phyloP scores from a whole-genome alignment of 2,113 vertebrate species.

The Camelus dromedarius region DNA sequence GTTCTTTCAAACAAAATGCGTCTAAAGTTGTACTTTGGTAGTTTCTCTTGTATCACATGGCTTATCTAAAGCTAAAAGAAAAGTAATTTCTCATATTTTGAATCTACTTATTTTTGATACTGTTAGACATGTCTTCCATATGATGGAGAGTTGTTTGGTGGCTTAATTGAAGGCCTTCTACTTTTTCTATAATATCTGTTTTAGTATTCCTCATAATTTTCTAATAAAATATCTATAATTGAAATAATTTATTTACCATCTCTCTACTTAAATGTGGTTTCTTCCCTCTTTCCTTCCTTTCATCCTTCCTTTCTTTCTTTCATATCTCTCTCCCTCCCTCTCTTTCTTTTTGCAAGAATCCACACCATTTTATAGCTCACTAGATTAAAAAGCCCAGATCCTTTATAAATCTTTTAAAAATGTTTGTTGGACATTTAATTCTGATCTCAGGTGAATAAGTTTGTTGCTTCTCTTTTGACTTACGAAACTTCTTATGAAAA shows the following conservation, averaged over 20 bases:
- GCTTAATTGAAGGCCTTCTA: neutral
- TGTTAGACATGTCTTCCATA: neutral
- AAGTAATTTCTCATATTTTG: slow-evolving; percentile 15
- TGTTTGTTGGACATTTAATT: neutral
- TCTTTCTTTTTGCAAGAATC: neutral
- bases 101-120: neutral
- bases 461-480: neutral
- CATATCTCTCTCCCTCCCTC: no score
- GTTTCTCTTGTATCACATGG: neutral
- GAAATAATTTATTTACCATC: neutral
- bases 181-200: neutral
- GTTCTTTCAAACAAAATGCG: neutral
- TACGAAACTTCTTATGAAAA: neutral
- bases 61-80: slow-evolving; percentile 27
- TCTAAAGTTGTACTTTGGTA: neutral
- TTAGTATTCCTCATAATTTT: slow-evolving; percentile 1
- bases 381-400: neutral
- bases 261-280: neutral
- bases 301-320: no score
- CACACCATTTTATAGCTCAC: neutral
- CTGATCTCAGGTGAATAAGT: neutral
- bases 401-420: neutral
- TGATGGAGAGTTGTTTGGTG: neutral
- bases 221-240: neutral
- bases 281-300: neutral